Evolutionary conservation across 2,797 vertebrate species (phyloP), one percentile per base, ranked within the genome.

Genomic region (Atherinosoma microstoma): DNA sequence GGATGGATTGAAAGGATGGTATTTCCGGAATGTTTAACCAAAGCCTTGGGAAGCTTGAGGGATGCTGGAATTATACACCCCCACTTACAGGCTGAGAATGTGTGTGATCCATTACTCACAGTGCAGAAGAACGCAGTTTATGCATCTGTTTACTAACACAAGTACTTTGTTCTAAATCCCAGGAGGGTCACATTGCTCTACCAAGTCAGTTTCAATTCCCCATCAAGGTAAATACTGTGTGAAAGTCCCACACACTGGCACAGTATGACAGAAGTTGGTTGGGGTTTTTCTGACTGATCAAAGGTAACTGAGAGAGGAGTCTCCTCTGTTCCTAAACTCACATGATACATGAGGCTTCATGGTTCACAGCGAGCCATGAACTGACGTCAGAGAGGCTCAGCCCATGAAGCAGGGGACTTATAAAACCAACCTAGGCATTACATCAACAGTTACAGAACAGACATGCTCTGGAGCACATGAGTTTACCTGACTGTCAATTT

Each of bases 141-240:
- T 93, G 85, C 79, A 29, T 92, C 85, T 91, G 90, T 94, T 94
- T 93, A 91, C 92, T 76, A 86, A 91, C 84, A 91, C 80, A 53
- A 82, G 84, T 75, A 82, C 86, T 92, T 90, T 90, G 90, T 91
- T 89, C 84, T 85, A 54, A 88, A 84, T 57, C 87, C 85, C 80
- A 54, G 64, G 82, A 85, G 88, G 85, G 82, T 90, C 88, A 76
- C 73, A 66, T 82, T 89, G 79, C 84, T 86, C 77, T 64, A 71
- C 53, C 65, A 66, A 84, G 89, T 91, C 87, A 84, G 84, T 67
- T 88, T 86, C 84, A 82, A 90, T 91, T 70, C 81, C 27, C 73
- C 72, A 68, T 90, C 87, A 90, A 87, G 83, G 85, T 90, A 83
- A 83, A 85, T 51, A 75, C 78, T 66, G 79, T 80, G 90, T 85